Base-by-base conservation (phyloP, 1,140 invertebrate genomes). In the Neodiprion lecontei region DNA sequence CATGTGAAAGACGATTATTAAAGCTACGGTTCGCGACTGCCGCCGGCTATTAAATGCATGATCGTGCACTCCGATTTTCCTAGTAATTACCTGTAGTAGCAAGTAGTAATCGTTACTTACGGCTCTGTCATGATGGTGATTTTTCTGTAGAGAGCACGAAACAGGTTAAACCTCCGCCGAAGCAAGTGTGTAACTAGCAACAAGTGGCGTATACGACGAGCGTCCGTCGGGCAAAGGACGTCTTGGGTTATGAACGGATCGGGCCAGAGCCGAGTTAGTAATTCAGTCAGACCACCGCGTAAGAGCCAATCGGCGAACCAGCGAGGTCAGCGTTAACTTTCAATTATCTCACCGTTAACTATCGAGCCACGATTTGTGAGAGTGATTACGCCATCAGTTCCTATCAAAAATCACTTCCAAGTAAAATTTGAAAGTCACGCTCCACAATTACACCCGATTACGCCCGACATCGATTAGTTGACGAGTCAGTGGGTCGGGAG, bases 91-190 rank as follows among this genome's bases (percentile, higher is more conserved):
- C 5, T 40, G 28, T 1, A 40, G 28, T 5, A 40, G 28, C 28
- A 40, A 40, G 28, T 40, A 3, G 1, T 40, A 40, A 40, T 40
- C 5, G 28, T 40, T 40, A 85, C 84, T 86, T 48, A 86, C 84
- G 78, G 80, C 74, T 83, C 75, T 21, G 76, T 79, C 84, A 86
- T 86, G 9, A 72, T 79, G 49, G 50, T 12, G 70, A 75, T 69
- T 48, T 4, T 4, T 50, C n/a, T 11, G 12, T 23, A 17, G 50
- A 53, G 75, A 11, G n/a, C 5, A 14, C 61, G 49, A 72, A 67
- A 23, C 48, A 40, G 40, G 61, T 49, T 47, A 48, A 50, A 11
- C 10, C 28, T 70, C 11, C n/a, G 11, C 9, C 2, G n/a, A 21
- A 40, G 49, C 40, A 17, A 17, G 12, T 9, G 47, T 65, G 8